Base-by-base conservation (phyloP, 2,888 invertebrate species). In the Dichetophora obliterata region DNA sequence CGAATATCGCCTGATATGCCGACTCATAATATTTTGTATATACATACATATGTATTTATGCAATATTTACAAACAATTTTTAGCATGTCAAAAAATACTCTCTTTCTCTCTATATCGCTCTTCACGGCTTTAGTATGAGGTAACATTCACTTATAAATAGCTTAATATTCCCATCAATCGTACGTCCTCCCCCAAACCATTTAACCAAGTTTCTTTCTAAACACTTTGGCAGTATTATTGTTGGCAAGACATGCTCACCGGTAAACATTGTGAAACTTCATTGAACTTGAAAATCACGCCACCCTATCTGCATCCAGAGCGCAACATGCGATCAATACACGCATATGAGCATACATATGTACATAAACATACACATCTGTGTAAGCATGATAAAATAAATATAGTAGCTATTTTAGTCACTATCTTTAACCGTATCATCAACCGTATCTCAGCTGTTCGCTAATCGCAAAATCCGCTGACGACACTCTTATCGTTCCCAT, bases 271-370 rank as follows among this genome's bases (percentile, higher is more conserved):
- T 78, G 57, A 75, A 82, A 83, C 82, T 82, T 82, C 81, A 84
- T 82, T 86, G 86, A 88, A 88, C 87, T 88, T 87, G 84, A 86
- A 88, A 86, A 88, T 88, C 88, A 88, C 88, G 88, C 88, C 88
- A 88, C 85, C 83, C 84, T 84, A 85, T 85, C 84, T 83, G 79
- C 76, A 72, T 79, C 79, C 48, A 74, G 63, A 59, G 54, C 52
- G 65, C 48, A 65, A 74, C 76, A 71, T 57, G 43, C 65, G 71
- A 66, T 54, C 27, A 22, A 16, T 48, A 22, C n/a, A 16, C 43
- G 14, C 19, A 31, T 3, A 37, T n/a, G 1, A 16, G 9, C 54
- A 54, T 6, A 54, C 5, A 52, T 63, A 63, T 34, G 22, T 66
- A 43, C 37, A 43, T 19, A 6, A 4, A 63, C 2, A 43, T 22